Evolutionary conservation across 2,888 invertebrate genomes (phyloP).

Genomic region (Metacarcinus magister): DNA sequence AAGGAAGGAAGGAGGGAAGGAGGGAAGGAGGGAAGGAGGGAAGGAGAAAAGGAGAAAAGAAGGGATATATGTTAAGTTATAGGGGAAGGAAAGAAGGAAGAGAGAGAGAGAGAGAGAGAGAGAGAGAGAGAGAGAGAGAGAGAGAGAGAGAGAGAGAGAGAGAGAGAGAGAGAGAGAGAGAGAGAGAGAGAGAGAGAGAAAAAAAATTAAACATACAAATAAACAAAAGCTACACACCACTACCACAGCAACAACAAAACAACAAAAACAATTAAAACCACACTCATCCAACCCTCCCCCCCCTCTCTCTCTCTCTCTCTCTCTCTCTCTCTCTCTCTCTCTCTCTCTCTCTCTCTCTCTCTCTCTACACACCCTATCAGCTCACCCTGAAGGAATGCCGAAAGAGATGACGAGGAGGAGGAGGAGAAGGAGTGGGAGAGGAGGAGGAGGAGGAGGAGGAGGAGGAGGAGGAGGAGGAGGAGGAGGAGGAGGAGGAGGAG

Average conservation of each 20-base stretch:
- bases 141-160: background rate
- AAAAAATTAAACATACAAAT: background rate
- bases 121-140: background rate
- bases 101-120: background rate
- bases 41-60: background rate
- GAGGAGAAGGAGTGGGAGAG: no score
- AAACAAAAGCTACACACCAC: background rate
- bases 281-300: no score
- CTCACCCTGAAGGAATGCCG: constrained; percentile 29
- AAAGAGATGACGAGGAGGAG: background rate
- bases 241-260: background rate
- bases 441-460: background rate
- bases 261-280: constrained; percentile 1
- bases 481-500: constrained; percentile 43
- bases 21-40: background rate
- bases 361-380: background rate
- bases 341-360: background rate
- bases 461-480: constrained; percentile 39
- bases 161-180: background rate
- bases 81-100: background rate
- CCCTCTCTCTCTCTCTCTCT: constrained; percentile 34
- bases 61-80: no score
- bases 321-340: constrained; percentile 55
- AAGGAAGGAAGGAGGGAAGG: background rate
- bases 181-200: constrained; percentile 52